A percentile compares a stretch with the other conserved stretches of the same genome.
phyloP scores from a whole-genome alignment of 2,113 vertebrate species.

The Pteruthius melanotis region DNA sequence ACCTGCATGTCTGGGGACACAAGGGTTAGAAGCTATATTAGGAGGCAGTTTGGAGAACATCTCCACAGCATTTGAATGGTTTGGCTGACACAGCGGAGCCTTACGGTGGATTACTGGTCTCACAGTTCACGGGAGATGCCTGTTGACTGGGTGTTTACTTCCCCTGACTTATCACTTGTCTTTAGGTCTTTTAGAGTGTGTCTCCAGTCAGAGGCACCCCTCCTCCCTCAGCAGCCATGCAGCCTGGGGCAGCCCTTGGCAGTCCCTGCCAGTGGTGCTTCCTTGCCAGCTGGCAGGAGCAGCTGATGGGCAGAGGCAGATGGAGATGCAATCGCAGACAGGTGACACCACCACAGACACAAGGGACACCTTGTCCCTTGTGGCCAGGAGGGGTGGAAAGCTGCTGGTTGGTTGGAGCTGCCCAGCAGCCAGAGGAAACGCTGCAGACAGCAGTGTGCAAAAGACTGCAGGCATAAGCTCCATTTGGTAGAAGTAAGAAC shows the following conservation, averaged over 20 bases:
- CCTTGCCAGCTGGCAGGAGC: neutral
- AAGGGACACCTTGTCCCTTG: accelerated
- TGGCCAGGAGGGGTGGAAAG: neutral
- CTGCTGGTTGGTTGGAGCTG: neutral
- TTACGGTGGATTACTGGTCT: accelerated
- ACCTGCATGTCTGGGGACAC: neutral
- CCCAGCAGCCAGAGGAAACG: neutral
- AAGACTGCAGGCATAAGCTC: neutral
- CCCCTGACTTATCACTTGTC: neutral
- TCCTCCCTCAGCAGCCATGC: neutral
- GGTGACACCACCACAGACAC: neutral
- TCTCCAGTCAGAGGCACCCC: neutral
- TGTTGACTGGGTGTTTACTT: neutral
- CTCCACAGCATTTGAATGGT: neutral
- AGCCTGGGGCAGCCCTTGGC: neutral
- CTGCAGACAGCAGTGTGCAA: neutral
- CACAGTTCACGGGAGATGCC: neutral
- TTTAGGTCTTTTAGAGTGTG: neutral
- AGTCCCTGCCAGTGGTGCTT: neutral
- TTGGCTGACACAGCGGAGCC: accelerated
- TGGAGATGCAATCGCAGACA: neutral
- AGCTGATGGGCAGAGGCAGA: neutral
- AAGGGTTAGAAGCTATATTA: neutral
- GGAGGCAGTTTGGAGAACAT: neutral
- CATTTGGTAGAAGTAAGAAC: neutral